Conservation (phyloP, 2,888 invertebrate genomes). For the Apoderus coryli region DNA sequence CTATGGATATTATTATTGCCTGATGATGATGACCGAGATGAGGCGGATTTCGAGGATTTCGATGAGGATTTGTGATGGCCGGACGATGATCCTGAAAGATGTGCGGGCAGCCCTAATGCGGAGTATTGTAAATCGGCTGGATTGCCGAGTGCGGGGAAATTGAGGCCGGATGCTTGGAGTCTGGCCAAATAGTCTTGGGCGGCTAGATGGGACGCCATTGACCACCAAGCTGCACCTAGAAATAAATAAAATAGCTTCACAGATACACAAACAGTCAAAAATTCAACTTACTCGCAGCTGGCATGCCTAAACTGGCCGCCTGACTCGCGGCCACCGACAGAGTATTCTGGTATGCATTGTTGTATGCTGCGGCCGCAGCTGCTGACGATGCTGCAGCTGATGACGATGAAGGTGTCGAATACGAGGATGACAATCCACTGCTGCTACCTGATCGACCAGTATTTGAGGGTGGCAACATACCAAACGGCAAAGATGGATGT, state of each 20-base stretch:
- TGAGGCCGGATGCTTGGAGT: conserved; percentile 64
- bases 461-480: conserved; percentile 28
- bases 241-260: too few relatives aligned
- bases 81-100: neutral
- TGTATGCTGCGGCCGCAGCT: conserved; percentile 28
- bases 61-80: too few relatives aligned
- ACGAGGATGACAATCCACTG: too few relatives aligned
- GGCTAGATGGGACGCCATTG: conserved; percentile 77
- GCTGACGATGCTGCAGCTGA: conserved; percentile 20
- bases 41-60: too few relatives aligned
- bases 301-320: conserved; percentile 68
- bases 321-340: conserved; percentile 76
- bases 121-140: conserved; percentile 46
- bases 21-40: too few relatives aligned
- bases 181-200: conserved; percentile 79
- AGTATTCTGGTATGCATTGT: conserved; percentile 45
- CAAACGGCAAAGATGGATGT: conserved; percentile 29
- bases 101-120: conserved; percentile 37
- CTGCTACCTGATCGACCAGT: conserved; percentile 23
- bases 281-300: conserved; percentile 59
- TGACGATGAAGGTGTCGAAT: conserved; percentile 13
- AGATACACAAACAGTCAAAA: too few relatives aligned
- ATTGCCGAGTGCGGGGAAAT: conserved; percentile 47
- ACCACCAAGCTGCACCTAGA: conserved; percentile 79
- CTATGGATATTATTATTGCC: too few relatives aligned